A percentile compares a stretch with the other conserved stretches of the same genome.
phyloP scores from a whole-genome alignment of 2,888 invertebrate genomes.

The Tenthredo scrophulariae region DNA sequence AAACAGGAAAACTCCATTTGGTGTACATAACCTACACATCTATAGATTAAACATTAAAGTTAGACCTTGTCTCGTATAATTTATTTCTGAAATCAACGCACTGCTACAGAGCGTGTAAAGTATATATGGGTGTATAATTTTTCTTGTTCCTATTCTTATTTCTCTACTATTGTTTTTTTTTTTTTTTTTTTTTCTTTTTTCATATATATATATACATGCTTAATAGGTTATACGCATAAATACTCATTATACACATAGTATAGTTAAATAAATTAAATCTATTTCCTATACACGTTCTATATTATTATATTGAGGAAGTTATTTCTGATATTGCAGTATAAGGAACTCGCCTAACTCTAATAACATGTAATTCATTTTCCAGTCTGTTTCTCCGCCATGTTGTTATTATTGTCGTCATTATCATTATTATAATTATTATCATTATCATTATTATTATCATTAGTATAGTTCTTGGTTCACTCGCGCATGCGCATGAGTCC shows the following conservation, averaged over 20 bases:
- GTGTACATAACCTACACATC: not conserved
- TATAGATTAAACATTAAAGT: not conserved
- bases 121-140: not conserved
- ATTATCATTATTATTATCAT: not conserved
- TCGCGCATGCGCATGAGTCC: not conserved
- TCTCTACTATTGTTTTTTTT: not conserved
- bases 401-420: not conserved
- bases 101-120: not conserved
- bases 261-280: not conserved
- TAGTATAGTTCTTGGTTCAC: not conserved
- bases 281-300: not conserved
- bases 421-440: not conserved
- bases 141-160: not conserved
- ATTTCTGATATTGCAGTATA: not conserved
- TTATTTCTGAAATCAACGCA: not conserved
- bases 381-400: not conserved
- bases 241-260: not conserved
- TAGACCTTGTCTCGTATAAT: not conserved
- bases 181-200: too few species aligned
- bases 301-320: not conserved
- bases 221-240: not conserved
- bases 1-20: not conserved
- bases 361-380: slow-evolving; percentile 15
- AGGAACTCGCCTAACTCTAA: not conserved
- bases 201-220: too few species aligned